Evolutionary conservation across 2,888 invertebrate species (phyloP).

Genomic region (Ennomos quercinarius): DNA sequence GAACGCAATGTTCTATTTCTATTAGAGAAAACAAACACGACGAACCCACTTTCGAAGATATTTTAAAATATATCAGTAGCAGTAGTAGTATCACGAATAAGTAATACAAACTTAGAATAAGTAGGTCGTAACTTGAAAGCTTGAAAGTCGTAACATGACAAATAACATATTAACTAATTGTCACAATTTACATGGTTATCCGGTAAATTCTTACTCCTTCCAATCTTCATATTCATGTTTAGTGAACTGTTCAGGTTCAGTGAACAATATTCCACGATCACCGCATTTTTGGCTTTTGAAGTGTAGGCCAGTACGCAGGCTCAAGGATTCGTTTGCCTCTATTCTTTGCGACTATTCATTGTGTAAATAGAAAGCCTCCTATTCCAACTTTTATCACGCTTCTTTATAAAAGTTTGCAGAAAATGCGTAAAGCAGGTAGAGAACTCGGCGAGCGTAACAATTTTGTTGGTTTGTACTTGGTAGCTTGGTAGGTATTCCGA

Average conservation of each 20-base stretch:
- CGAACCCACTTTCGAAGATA: no score
- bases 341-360: conserved; percentile 9
- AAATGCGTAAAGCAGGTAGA: no score
- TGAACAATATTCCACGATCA: conserved; percentile 13
- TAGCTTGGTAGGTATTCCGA: conserved; percentile 2
- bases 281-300: conserved; percentile 13
- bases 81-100: no score
- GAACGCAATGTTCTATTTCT: conserved; percentile 8
- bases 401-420: no score
- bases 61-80: no score
- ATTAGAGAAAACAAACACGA: neutral
- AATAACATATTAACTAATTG: neutral
- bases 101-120: no score
- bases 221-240: conserved; percentile 19
- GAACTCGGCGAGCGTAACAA: no score
- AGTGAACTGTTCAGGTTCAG: conserved; percentile 18
- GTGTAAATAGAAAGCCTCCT: neutral
- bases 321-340: conserved; percentile 1
- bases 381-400: no score
- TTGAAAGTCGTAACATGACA: neutral
- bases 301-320: no score
- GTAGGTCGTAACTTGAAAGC: neutral
- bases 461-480: no score
- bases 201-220: neutral
- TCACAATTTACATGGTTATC: no score